Percentiles rank a stretch among this genome's conserved stretches.
These are phyloP conservation scores for Hippoglossus stenolepis DNA, from an alignment of 2,113 vertebrate genomes.

Conservation along the genomic window DNA sequence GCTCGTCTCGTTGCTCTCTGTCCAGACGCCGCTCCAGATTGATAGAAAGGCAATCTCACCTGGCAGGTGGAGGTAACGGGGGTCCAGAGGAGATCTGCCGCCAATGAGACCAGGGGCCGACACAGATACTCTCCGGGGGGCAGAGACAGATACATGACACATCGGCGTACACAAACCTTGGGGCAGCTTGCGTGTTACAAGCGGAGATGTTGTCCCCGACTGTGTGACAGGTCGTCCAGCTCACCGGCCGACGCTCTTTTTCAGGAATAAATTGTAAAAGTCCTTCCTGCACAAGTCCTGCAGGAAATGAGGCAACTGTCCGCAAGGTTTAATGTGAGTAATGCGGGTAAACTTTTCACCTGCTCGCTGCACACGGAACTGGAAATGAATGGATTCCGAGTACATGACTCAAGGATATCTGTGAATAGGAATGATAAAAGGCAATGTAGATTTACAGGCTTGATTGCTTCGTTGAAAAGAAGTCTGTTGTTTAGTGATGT, in stretches of 20 bases:
- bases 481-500: neutral
- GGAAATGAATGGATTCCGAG: neutral
- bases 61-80: conserved; percentile 31
- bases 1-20: conserved; percentile 36
- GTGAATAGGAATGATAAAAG: neutral
- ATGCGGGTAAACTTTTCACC: neutral
- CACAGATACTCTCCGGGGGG: neutral
- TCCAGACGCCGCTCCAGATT: conserved; percentile 21
- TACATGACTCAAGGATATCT: neutral
- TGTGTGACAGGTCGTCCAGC: neutral
- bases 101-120: too few species aligned
- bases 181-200: neutral
- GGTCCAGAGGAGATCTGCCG: neutral
- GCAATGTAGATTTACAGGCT: neutral
- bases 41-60: conserved; percentile 47
- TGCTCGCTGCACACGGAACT: neutral
- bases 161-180: neutral
- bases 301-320: neutral
- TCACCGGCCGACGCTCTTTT: too few species aligned
- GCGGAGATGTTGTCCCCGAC: neutral
- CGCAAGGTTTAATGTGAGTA: too few species aligned
- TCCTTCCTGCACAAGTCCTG: too few species aligned
- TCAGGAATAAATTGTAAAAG: too few species aligned
- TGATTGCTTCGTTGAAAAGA: neutral
- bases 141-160: conserved; percentile 2